These are phyloP conservation scores for Temnothorax rugatulus DNA, from an alignment of 2,888 invertebrate genomes.

Conservation along the genomic window DNA sequence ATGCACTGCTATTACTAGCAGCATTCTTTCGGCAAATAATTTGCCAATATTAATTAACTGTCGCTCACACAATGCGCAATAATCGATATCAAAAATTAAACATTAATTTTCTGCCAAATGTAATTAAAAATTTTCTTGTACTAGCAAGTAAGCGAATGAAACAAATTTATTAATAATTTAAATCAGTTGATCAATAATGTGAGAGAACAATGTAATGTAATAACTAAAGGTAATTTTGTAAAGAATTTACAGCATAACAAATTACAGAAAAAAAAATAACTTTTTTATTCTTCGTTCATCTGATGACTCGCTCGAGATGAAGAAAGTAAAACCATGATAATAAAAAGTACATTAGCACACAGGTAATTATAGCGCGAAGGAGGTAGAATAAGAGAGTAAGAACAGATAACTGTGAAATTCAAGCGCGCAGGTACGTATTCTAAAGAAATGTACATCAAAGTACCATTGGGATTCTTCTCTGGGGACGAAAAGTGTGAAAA, in stretches of 20 bases:
- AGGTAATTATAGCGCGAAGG: conserved; percentile 38
- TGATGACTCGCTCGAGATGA: conserved; percentile 41
- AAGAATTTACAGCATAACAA: conserved; percentile 9
- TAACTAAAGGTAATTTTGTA: background rate
- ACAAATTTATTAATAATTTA: background rate
- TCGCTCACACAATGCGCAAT: background rate
- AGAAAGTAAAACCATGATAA: conserved; percentile 41
- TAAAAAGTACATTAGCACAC: conserved; percentile 58
- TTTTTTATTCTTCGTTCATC: conserved; percentile 17
- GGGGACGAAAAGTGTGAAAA: conserved; percentile 48
- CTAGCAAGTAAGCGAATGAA: no score
- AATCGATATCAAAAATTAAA: background rate
- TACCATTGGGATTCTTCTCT: conserved; percentile 49
- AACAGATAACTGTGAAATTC: conserved; percentile 49
- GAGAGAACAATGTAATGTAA: background rate
- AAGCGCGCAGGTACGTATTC: conserved; percentile 46
- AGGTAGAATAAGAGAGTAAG: conserved; percentile 14
- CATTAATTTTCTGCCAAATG: background rate
- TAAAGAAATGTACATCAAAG: conserved; percentile 59
- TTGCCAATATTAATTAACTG: background rate
- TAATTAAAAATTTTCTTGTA: background rate
- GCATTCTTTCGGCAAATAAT: background rate
- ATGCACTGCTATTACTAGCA: background rate
- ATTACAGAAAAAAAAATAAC: conserved; percentile 33
- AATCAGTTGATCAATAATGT: background rate